phyloP scores from a whole-genome alignment of 1,140 invertebrate species.

The Hesperophylax magnus region DNA sequence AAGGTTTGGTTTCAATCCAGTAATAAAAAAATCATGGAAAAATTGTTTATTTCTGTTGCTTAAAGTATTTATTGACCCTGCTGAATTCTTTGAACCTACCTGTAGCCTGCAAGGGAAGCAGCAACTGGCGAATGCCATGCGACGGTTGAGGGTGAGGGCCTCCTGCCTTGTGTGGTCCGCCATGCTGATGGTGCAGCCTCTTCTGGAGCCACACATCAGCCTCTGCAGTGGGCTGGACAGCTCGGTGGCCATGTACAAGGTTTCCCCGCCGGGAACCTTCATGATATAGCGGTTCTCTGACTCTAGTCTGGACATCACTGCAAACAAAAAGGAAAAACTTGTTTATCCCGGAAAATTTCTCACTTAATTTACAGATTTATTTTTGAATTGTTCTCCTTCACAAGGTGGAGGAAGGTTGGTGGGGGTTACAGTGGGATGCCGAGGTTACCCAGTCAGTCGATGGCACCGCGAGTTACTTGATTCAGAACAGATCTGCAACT shows the following conservation, averaged over 20 bases:
- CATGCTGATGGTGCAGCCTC: constrained; percentile 74
- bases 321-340: not conserved
- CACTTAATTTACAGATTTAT: too few species aligned
- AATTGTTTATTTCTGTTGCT: too few species aligned
- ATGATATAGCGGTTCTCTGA: constrained; percentile 78
- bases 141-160: constrained; percentile 72
- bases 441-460: too few species aligned
- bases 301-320: constrained; percentile 67
- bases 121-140: constrained; percentile 69
- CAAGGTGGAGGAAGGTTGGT: too few species aligned
- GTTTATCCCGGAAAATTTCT: too few species aligned
- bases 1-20: too few species aligned
- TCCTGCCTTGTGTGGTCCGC: constrained; percentile 77
- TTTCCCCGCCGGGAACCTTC: constrained; percentile 74
- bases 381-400: too few species aligned
- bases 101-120: constrained; percentile 67
- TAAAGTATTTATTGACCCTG: too few species aligned
- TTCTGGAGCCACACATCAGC: constrained; percentile 72
- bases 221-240: constrained; percentile 71
- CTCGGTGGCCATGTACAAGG: constrained; percentile 75
- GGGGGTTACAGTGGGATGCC: too few species aligned
- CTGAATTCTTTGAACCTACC: constrained; percentile 54
- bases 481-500: too few species aligned
- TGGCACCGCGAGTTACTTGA: too few species aligned
- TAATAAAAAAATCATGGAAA: too few species aligned